Conservation (phyloP, 2,888 invertebrate genomes). For the Nowickia ferox region DNA sequence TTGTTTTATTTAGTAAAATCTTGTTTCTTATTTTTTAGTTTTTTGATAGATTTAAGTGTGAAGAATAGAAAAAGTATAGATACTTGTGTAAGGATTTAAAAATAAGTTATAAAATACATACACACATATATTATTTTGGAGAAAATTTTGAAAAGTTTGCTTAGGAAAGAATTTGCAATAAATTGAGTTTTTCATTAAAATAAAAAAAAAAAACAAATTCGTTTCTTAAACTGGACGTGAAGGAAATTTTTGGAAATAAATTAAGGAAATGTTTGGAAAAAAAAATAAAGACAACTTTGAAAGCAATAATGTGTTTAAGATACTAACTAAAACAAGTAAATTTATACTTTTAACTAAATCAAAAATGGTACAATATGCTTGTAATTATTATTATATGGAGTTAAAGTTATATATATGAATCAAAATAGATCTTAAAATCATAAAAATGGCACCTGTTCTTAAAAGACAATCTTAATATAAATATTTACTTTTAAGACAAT, state of each 20-base stretch:
- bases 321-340: neutral
- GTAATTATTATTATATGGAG: no score
- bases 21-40: constrained; percentile 26
- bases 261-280: neutral
- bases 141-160: neutral
- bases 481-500: no score
- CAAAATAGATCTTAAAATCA: no score
- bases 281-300: neutral
- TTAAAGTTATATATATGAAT: no score
- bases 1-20: constrained; percentile 48
- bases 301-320: neutral
- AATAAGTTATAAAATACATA: neutral
- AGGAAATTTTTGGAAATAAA: constrained; percentile 6
- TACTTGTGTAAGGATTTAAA: neutral
- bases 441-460: no score
- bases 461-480: no score
- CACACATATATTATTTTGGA: neutral
- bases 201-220: neutral
- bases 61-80: constrained; percentile 3
- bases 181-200: constrained; percentile 6
- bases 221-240: neutral
- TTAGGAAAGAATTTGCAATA: constrained; percentile 10
- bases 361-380: no score
- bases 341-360: neutral
- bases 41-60: neutral